phyloP scores from a whole-genome alignment of 1,140 invertebrate genomes.

The Plutomurus gul region DNA sequence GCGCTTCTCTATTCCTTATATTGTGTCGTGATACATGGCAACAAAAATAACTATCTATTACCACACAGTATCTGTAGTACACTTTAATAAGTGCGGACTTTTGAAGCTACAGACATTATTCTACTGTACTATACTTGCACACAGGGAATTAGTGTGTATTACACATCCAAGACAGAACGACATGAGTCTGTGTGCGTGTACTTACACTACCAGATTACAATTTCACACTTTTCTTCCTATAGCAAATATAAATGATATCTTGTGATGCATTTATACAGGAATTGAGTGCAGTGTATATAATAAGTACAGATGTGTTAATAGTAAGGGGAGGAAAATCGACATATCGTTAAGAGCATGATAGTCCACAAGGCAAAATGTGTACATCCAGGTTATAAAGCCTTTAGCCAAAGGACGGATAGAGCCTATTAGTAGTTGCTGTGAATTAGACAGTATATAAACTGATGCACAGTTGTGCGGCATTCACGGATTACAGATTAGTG shows the following conservation, averaged over 20 bases:
- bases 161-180: neutral
- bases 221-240: constrained; percentile 24
- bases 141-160: neutral
- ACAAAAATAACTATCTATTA: neutral
- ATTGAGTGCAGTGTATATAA: too few species aligned
- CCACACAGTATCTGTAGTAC: neutral
- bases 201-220: neutral
- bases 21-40: neutral
- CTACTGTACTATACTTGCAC: neutral
- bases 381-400: neutral
- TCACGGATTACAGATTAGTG: constrained; percentile 26
- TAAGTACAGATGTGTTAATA: too few species aligned
- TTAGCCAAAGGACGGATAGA: neutral
- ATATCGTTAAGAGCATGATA: too few species aligned
- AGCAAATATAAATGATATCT: too few species aligned
- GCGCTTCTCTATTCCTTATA: neutral
- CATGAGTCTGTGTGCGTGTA: neutral
- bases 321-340: too few species aligned
- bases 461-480: neutral
- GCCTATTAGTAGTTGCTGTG: constrained; percentile 14
- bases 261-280: too few species aligned
- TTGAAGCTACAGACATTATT: neutral
- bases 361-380: too few species aligned
- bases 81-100: neutral
- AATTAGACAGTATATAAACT: neutral